Conservation (phyloP, 1,140 invertebrate genomes). For the Apis florea region DNA sequence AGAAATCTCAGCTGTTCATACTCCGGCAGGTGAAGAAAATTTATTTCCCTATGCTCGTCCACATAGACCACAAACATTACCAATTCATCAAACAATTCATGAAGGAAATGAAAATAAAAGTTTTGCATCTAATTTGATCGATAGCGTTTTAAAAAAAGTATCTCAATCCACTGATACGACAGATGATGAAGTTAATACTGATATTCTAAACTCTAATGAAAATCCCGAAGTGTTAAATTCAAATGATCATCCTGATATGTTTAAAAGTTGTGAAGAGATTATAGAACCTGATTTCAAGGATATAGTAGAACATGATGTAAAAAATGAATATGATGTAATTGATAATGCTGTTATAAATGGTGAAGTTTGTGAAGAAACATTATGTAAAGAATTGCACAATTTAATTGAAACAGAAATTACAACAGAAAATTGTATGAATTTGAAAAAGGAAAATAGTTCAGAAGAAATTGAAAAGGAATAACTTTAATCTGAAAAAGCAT, state of each 20-base stretch:
- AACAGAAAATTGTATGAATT: slow-evolving; percentile 21
- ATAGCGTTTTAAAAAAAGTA: slow-evolving; percentile 72
- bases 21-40: slow-evolving; percentile 81
- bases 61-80: slow-evolving; percentile 73
- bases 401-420: slow-evolving; percentile 73
- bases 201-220: slow-evolving; percentile 77
- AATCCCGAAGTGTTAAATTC: slow-evolving; percentile 69
- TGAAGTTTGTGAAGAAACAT: slow-evolving; percentile 73
- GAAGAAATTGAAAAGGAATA: slow-evolving; percentile 39
- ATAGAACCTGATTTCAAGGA: slow-evolving; percentile 71
- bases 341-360: slow-evolving; percentile 65
- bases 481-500: slow-evolving; percentile 37
- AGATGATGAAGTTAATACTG: slow-evolving; percentile 76
- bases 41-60: slow-evolving; percentile 74
- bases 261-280: slow-evolving; percentile 75
- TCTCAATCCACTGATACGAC: slow-evolving; percentile 76
- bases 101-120: slow-evolving; percentile 74
- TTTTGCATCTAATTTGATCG: slow-evolving; percentile 67
- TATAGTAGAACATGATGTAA: slow-evolving; percentile 53
- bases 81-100: slow-evolving; percentile 77
- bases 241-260: slow-evolving; percentile 73
- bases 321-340: slow-evolving; percentile 66
- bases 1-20: slow-evolving; percentile 88
- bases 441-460: slow-evolving; percentile 26
- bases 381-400: slow-evolving; percentile 74